Percentiles rank a stretch among this genome's conserved stretches.
phyloP scores from a whole-genome alignment of 2,797 vertebrate genomes.

The Stomatorhinus walkeri region DNA sequence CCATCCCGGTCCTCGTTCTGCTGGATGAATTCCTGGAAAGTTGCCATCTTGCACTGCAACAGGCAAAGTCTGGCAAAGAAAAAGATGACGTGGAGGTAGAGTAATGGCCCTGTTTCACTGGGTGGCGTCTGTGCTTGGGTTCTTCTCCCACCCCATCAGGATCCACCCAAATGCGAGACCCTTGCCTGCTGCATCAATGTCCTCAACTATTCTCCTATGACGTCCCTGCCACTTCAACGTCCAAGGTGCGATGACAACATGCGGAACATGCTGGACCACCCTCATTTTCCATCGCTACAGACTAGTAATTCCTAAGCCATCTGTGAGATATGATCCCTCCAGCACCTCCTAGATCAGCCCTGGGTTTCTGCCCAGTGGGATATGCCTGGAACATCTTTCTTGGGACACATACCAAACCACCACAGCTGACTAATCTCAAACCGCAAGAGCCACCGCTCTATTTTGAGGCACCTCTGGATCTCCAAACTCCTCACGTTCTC shows the following conservation, averaged over 20 bases:
- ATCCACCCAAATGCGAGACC: background rate
- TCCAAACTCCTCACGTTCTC: background rate
- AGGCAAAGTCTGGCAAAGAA: background rate
- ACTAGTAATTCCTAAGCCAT: background rate
- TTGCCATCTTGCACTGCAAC: constrained; percentile 68
- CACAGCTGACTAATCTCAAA: background rate
- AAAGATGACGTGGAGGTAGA: background rate
- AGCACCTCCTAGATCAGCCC: background rate
- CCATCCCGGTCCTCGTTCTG: constrained; percentile 95
- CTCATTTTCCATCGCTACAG: background rate
- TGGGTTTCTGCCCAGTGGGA: background rate
- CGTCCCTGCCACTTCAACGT: background rate
- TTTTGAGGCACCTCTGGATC: background rate
- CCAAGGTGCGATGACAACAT: background rate
- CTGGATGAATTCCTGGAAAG: constrained; percentile 91
- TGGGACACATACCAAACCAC: background rate
- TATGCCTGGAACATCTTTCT: background rate
- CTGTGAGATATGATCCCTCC: background rate
- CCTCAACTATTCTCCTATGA: background rate
- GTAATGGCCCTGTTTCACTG: background rate
- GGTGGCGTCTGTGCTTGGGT: background rate
- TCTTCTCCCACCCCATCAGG: background rate
- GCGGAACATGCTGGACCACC: background rate
- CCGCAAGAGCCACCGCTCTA: background rate
- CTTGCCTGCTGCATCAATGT: background rate